phyloP scores from a whole-genome alignment of 2,797 vertebrate species.

The Chromis chromis region DNA sequence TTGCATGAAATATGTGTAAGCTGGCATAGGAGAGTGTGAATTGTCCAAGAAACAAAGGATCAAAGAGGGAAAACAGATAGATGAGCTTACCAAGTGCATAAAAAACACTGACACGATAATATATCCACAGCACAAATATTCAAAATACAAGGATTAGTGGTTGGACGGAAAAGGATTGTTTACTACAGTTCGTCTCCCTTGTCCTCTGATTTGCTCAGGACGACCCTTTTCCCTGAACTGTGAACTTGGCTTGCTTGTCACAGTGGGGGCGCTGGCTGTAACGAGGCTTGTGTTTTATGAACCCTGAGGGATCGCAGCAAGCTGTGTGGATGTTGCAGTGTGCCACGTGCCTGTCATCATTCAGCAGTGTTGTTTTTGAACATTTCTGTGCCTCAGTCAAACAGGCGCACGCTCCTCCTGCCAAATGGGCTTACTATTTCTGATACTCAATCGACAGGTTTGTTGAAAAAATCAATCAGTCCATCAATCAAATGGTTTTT shows the following conservation, averaged over 20 bases:
- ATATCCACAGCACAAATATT: constrained; percentile 25
- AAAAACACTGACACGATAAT: constrained; percentile 39
- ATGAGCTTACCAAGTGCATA: constrained; percentile 45
- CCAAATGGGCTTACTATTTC: constrained; percentile 25
- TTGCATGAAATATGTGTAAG: constrained; percentile 42
- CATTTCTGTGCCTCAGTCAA: constrained; percentile 56
- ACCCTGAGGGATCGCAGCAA: constrained; percentile 64
- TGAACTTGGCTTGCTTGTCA: constrained; percentile 70
- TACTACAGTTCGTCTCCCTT: constrained; percentile 39
- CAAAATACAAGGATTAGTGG: constrained; percentile 16
- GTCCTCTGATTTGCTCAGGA: constrained; percentile 48
- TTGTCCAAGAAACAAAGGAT: constrained; percentile 28
- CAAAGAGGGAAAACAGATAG: constrained; percentile 30
- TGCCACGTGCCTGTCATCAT: constrained; percentile 75
- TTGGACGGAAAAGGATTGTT: constrained; percentile 40
- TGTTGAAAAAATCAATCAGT: constrained; percentile 58
- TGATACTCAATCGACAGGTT: constrained; percentile 42
- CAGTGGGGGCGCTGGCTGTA: constrained; percentile 67
- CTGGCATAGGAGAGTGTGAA: constrained; percentile 19
- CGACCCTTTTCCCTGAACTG: constrained; percentile 65
- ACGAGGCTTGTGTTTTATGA: constrained; percentile 77
- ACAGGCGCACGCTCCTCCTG: constrained; percentile 40
- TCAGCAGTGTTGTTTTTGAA: constrained; percentile 66
- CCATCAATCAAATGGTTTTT: constrained; percentile 53
- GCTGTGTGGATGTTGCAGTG: constrained; percentile 67